phyloP scores from a whole-genome alignment of 2,113 vertebrate species.

The Nyctereutes procyonoides region DNA sequence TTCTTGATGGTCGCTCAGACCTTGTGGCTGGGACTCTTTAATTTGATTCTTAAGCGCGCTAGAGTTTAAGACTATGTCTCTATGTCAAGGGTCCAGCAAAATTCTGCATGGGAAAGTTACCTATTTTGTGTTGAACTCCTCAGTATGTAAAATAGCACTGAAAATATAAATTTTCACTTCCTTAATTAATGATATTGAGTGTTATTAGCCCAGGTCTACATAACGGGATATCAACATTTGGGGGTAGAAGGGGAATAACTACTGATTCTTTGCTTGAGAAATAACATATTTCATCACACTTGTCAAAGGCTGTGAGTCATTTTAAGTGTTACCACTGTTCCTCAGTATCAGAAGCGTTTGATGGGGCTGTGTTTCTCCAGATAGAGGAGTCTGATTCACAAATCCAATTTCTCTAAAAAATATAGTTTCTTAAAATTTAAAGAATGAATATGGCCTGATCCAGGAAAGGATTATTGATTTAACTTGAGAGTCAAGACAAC shows the following conservation, averaged over 20 bases:
- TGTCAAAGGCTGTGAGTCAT: not conserved
- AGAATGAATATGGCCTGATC: not conserved
- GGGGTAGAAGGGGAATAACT: not conserved
- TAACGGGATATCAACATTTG: not conserved
- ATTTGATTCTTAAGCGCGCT: not conserved
- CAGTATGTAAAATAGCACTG: not conserved
- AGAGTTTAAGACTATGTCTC: not conserved
- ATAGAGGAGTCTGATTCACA: not conserved
- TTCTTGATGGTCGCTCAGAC: not conserved
- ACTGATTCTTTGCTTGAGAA: not conserved
- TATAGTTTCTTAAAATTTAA: not conserved
- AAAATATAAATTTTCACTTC: constrained; percentile 24
- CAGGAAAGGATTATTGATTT: not conserved
- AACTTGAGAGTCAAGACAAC: constrained; percentile 7
- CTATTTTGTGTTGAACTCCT: constrained; percentile 14
- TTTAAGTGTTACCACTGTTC: not conserved
- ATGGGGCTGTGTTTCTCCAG: not conserved
- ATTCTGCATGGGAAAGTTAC: not conserved
- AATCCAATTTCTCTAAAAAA: not conserved
- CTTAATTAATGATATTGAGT: not conserved
- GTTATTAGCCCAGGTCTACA: not conserved
- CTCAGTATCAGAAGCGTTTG: not conserved
- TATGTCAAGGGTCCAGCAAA: not conserved
- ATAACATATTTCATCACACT: constrained; percentile 34
- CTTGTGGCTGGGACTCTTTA: not conserved